phyloP scores from a whole-genome alignment of 2,113 vertebrate species.

The Silurus asotus region DNA sequence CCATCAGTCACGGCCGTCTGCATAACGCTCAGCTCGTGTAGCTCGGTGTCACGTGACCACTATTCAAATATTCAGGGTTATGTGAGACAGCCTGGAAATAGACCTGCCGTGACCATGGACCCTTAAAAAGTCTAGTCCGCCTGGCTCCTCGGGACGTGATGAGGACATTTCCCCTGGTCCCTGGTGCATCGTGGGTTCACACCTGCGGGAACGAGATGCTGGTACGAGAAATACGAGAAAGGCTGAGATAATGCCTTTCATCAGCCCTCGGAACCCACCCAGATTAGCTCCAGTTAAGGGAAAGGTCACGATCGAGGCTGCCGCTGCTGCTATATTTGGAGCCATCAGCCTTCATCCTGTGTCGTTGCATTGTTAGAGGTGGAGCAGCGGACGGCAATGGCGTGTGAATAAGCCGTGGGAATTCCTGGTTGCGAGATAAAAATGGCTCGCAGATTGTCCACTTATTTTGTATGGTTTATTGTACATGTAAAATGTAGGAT shows the following conservation, averaged over 20 bases:
- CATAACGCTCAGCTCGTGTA: conserved; percentile 14
- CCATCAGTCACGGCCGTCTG: conserved; percentile 22
- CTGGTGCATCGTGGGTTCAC: neutral
- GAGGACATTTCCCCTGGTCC: neutral
- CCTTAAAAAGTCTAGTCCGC: neutral
- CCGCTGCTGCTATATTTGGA: conserved; percentile 32
- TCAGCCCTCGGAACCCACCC: conserved; percentile 3
- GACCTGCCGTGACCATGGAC: conserved; percentile 45
- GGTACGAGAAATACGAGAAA: conserved; percentile 13
- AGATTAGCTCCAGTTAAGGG: neutral
- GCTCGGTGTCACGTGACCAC: conserved; percentile 67
- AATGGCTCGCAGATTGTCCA: neutral
- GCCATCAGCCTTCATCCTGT: neutral
- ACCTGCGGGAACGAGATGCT: neutral
- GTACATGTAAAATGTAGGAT: neutral
- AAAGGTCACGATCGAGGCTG: conserved; percentile 35
- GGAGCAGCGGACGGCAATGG: neutral
- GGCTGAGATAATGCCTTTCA: neutral
- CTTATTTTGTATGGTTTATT: neutral
- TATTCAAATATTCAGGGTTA: conserved; percentile 73
- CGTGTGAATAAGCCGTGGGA: conserved; percentile 10
- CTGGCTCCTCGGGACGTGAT: neutral
- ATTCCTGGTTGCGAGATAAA: neutral
- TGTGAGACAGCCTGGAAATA: conserved; percentile 73
- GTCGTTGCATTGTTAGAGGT: conserved; percentile 15